Percentiles rank a stretch among this genome's conserved stretches.
phyloP scores from a whole-genome alignment of 2,113 vertebrate genomes.

The Daubentonia madagascariensis region DNA sequence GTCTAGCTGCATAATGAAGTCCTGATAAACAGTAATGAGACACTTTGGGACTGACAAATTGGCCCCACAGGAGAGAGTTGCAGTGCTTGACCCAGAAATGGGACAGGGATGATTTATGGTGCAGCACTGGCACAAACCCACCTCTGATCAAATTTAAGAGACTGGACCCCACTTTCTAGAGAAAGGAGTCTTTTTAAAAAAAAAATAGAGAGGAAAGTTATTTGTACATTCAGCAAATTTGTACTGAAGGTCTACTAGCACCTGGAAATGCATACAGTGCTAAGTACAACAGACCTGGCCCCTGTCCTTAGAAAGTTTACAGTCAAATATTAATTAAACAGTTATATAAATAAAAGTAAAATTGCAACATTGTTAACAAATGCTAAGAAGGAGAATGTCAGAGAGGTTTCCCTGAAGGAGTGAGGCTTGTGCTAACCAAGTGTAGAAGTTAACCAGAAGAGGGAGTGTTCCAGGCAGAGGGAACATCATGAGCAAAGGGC shows the following conservation, averaged over 20 bases:
- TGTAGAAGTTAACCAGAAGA: not conserved
- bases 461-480: not conserved
- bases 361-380: not conserved
- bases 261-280: not conserved
- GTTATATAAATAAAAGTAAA: slow-evolving; percentile 13
- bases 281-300: not conserved
- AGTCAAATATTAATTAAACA: slow-evolving; percentile 17
- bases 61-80: slow-evolving; percentile 15
- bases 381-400: not conserved
- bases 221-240: not conserved
- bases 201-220: not conserved
- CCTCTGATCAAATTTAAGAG: not conserved
- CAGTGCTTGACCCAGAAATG: slow-evolving; percentile 26
- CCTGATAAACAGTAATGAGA: slow-evolving; percentile 48
- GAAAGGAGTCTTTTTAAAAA: not conserved
- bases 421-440: not conserved
- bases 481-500: not conserved
- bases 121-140: not conserved
- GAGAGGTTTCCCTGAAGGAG: not conserved
- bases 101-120: not conserved
- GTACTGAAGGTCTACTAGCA: not conserved
- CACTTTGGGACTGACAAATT: slow-evolving; percentile 45
- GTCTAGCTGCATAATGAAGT: slow-evolving; percentile 41
- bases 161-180: not conserved
- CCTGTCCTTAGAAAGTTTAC: not conserved